A percentile compares a stretch with the other conserved stretches of the same genome.
These are phyloP conservation scores for Notolabrus celidotus DNA, from an alignment of 2,797 vertebrate species.

Conservation along the genomic window DNA sequence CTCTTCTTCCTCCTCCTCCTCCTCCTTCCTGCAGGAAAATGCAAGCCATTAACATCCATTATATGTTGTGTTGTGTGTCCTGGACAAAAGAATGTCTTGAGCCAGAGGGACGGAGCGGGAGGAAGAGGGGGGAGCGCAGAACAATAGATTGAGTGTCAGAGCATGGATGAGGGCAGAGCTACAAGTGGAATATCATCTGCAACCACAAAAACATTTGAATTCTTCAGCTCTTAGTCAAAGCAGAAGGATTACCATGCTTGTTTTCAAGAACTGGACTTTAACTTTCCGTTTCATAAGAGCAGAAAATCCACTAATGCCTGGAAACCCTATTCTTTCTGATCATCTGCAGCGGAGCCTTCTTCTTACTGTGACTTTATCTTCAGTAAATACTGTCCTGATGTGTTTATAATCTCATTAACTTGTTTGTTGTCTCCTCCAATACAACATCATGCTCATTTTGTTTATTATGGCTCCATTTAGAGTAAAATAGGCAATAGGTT, in stretches of 20 bases:
- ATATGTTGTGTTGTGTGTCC: constrained; percentile 31
- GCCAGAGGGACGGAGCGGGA: constrained; percentile 32
- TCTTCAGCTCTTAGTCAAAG: neutral
- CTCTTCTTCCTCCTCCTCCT: constrained; percentile 13
- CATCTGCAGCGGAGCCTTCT: too few species aligned
- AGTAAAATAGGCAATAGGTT: too few species aligned
- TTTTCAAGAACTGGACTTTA: neutral
- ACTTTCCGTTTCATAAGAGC: too few species aligned
- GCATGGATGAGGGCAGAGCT: constrained; percentile 30
- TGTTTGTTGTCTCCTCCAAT: too few species aligned
- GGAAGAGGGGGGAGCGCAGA: constrained; percentile 2
- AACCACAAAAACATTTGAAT: constrained; percentile 23
- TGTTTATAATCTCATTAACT: too few species aligned
- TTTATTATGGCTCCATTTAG: too few species aligned
- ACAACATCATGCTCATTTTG: too few species aligned
- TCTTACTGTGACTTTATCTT: too few species aligned
- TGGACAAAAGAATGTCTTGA: constrained; percentile 54
- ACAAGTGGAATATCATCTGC: constrained; percentile 38
- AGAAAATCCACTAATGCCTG: too few species aligned
- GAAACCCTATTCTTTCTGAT: too few species aligned
- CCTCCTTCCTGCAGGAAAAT: constrained; percentile 70
- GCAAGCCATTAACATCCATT: constrained; percentile 57
- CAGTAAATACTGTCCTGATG: too few species aligned
- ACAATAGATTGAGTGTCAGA: constrained; percentile 54
- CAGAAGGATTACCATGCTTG: neutral